These are phyloP conservation scores for Rhagonycha fulva DNA, from an alignment of 2,888 invertebrate species.

Conservation along the genomic window DNA sequence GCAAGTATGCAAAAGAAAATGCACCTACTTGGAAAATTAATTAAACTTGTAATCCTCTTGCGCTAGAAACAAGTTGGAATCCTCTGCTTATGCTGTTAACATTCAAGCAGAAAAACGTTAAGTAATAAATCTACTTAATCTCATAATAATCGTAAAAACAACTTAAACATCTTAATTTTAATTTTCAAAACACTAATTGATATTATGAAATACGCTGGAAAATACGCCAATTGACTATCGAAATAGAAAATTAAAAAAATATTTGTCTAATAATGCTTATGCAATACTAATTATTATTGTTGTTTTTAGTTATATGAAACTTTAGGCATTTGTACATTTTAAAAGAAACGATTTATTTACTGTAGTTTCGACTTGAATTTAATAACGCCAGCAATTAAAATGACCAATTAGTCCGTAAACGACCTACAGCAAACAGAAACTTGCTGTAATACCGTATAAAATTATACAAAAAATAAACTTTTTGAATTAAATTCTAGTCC, in stretches of 20 bases:
- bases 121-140: not conserved
- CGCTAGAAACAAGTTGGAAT: not conserved
- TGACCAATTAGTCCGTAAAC: not conserved
- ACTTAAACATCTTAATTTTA: not conserved
- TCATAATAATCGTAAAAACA: not conserved
- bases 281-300: no score
- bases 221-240: not conserved
- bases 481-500: not conserved
- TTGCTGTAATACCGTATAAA: not conserved
- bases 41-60: not conserved
- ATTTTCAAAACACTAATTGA: not conserved
- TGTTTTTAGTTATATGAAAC: no score
- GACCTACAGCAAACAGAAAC: not conserved
- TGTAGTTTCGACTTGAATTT: not conserved
- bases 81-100: not conserved
- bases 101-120: not conserved
- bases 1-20: not conserved
- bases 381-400: not conserved
- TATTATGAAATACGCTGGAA: not conserved
- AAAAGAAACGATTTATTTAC: no score
- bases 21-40: not conserved
- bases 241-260: not conserved
- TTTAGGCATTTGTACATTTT: no score
- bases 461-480: not conserved
- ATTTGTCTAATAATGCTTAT: no score